A percentile compares a stretch with the other conserved stretches of the same genome.
Evolutionary conservation across 2,888 invertebrate genomes (phyloP).

Genomic region (Agriotes lineatus): DNA sequence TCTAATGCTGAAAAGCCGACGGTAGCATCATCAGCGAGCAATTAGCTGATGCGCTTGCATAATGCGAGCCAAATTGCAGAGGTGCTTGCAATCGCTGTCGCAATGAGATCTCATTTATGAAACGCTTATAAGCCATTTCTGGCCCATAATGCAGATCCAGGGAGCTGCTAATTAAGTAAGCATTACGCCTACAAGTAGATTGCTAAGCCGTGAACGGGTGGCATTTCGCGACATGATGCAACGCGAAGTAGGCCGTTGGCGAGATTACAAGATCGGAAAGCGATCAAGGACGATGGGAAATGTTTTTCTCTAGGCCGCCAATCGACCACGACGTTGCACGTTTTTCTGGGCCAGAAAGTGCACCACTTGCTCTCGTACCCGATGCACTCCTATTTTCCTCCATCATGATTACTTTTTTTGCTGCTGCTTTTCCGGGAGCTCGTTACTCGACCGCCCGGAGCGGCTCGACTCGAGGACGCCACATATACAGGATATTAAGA

Average conservation of each 20-base stretch:
- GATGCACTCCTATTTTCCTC: too few relatives aligned
- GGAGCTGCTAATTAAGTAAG: background rate
- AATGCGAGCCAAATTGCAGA: too few relatives aligned
- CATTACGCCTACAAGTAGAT: constrained; percentile 22
- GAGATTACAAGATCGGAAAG: constrained; percentile 48
- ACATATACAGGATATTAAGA: too few relatives aligned
- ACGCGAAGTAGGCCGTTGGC: constrained; percentile 49
- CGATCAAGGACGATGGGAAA: constrained; percentile 49
- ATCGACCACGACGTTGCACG: constrained; percentile 34
- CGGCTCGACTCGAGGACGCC: too few relatives aligned
- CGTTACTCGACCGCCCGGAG: too few relatives aligned
- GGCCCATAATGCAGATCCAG: constrained; percentile 1
- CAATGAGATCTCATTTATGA: background rate
- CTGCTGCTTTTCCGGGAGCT: too few relatives aligned
- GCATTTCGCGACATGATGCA: constrained; percentile 39
- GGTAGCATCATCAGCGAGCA: too few relatives aligned
- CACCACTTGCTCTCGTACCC: background rate
- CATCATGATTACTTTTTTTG: too few relatives aligned
- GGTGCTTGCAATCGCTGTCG: too few relatives aligned
- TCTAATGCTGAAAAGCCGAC: too few relatives aligned
- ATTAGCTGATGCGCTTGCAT: too few relatives aligned
- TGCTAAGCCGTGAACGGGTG: constrained; percentile 25
- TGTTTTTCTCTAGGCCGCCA: constrained; percentile 42
- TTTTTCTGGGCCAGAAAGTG: constrained; percentile 23
- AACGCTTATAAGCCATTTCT: background rate